Percentiles rank a stretch among this genome's conserved stretches.
phyloP scores from a whole-genome alignment of 92 coral and sea anemone species.

The Porites evermanni region DNA sequence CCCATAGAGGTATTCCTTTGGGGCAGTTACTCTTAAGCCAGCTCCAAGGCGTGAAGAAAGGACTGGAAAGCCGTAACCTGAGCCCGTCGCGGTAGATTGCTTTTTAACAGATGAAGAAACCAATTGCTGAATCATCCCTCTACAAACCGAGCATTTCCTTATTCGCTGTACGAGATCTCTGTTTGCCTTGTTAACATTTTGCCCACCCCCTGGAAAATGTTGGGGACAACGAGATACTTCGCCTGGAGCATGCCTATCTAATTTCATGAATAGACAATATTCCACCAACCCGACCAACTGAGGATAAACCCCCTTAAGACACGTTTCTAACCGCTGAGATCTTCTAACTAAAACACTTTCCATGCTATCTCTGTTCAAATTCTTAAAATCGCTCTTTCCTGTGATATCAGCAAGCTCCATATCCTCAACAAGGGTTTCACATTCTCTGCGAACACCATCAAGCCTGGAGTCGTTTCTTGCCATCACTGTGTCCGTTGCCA shows the following conservation, averaged over 20 bases:
- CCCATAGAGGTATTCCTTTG: too few species aligned
- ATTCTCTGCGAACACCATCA: conserved; percentile 8
- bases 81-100: too few species aligned
- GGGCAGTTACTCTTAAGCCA: too few species aligned
- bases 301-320: background rate
- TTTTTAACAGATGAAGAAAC: conserved; percentile 8
- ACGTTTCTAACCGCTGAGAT: conserved; percentile 7
- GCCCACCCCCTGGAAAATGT: background rate
- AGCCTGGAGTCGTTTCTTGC: conserved; percentile 22
- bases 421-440: background rate
- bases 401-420: conserved; percentile 8
- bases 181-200: background rate
- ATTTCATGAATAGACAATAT: background rate
- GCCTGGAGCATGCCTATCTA: background rate
- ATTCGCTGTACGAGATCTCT: background rate
- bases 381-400: conserved; percentile 3
- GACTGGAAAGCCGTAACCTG: too few species aligned
- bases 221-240: background rate
- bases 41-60: too few species aligned
- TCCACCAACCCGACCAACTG: conserved; percentile 26
- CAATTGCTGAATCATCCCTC: background rate
- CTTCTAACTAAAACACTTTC: conserved; percentile 17
- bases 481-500: conserved; percentile 22
- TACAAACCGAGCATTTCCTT: background rate
- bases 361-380: conserved; percentile 24